Evolutionary conservation across 2,113 vertebrate genomes (phyloP), one percentile per base, ranked within the genome.

Genomic region (Dicentrarchus labrax): DNA sequence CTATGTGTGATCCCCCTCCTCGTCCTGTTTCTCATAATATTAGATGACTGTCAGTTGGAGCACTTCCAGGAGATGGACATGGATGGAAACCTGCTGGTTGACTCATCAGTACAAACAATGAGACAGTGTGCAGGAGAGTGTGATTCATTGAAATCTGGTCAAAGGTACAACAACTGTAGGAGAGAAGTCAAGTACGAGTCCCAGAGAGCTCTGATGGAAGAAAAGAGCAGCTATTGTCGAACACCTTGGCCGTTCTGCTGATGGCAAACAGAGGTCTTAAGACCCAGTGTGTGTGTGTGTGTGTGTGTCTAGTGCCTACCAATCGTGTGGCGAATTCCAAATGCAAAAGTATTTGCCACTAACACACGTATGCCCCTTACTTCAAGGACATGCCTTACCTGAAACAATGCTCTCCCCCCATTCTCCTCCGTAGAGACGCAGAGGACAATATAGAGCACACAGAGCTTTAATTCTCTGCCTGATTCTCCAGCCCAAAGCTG

Each of bases 21-120:
- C 24, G 15, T 64, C 38, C 6, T 73, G 30, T 36, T 62, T 69
- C 62, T 60, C 68, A 62, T 82, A 16, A 72, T 69, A 82, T 72
- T 41, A 50, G 6, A 24, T 17, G 48, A 72, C 47, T 50, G 76
- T 75, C 72, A 45, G 59, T 19, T 80, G 85, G 71, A 61, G 2
- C 24, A 0, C 17, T 3, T 84, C 86, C 77, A 84, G 47, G 15
- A 53, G 56, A 24, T 47, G 22, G 38, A 76, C 73, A 6, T 80
- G 61, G 67, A 76, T 80, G 61, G 67, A 76, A 80, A 50, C 68
- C 41, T n/a, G 12, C 68, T 0, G 47, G 24, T 71, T 74, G 75
- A 83, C 75, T 86, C 85, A 81, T 78, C 73, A 5, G 51, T 6
- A 17, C 36, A 66, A 67, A 76, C 72, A 80, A 47, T 65, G 77